Evolutionary conservation across 2,797 vertebrate species (phyloP).

Genomic region (Syndactyla subalaris): DNA sequence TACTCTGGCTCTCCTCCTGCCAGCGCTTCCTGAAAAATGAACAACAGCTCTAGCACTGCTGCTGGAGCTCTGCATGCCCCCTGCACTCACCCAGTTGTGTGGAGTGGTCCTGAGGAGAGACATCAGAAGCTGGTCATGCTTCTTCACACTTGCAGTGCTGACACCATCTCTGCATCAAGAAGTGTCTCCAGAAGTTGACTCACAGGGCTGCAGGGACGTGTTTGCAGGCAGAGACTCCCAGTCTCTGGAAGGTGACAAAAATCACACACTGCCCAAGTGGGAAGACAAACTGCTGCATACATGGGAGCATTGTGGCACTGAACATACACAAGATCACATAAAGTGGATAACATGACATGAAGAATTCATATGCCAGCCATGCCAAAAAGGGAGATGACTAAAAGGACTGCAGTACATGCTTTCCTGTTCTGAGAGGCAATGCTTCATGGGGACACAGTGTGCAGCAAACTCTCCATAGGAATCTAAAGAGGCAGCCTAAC

Average conservation of each 20-base stretch:
- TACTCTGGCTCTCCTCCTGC: not conserved
- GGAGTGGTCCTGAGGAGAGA: not conserved
- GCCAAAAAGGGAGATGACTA: not conserved
- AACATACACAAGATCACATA: not conserved
- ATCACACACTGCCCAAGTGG: fast-evolving
- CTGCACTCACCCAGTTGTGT: not conserved
- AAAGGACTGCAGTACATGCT: not conserved
- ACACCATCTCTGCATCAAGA: not conserved
- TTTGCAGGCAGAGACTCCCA: fast-evolving
- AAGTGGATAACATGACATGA: not conserved
- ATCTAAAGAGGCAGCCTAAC: not conserved
- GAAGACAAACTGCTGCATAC: not conserved
- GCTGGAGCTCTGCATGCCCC: not conserved
- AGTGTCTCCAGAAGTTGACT: not conserved
- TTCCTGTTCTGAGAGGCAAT: not conserved
- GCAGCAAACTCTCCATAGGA: not conserved
- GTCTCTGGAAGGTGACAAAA: not conserved
- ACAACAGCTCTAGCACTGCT: fast-evolving
- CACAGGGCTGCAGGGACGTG: fast-evolving
- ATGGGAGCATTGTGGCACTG: not conserved
- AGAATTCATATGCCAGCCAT: not conserved
- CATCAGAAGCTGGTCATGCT: fast-evolving
- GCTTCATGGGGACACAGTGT: not conserved
- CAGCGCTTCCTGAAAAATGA: not conserved
- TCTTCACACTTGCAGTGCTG: fast-evolving